phyloP scores from a whole-genome alignment of 2,113 vertebrate species.

The Pyxicephalus adspersus region DNA sequence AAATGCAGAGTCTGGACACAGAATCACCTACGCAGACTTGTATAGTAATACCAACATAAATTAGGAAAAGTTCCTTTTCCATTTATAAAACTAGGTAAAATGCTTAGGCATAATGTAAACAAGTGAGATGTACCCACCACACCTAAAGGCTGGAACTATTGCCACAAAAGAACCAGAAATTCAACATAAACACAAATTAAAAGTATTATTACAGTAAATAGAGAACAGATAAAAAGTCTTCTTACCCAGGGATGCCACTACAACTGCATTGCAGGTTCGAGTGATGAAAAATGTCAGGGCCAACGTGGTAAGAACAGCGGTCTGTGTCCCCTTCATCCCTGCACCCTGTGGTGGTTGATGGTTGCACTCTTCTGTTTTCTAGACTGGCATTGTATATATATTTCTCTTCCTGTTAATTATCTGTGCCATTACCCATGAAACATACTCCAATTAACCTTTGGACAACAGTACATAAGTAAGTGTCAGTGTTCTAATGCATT shows the following conservation, averaged over 20 bases:
- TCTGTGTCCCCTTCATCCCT: background rate
- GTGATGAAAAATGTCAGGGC: background rate
- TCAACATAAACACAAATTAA: too few species aligned
- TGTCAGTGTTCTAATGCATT: background rate
- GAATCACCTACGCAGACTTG: too few species aligned
- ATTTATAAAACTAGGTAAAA: too few species aligned
- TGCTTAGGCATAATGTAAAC: too few species aligned
- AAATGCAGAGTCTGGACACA: too few species aligned
- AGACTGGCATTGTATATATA: background rate
- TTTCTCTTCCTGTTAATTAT: too few species aligned
- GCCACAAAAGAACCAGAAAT: too few species aligned
- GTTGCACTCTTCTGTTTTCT: background rate
- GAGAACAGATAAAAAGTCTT: background rate
- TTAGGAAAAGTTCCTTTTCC: too few species aligned
- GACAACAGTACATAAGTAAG: background rate
- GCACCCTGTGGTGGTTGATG: background rate
- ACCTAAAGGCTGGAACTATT: too few species aligned
- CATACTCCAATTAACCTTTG: conserved; percentile 25
- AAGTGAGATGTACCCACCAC: too few species aligned
- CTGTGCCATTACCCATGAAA: background rate
- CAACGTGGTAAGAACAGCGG: background rate
- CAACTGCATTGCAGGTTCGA: background rate
- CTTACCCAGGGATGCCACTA: conserved; percentile 4
- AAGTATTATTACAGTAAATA: background rate
- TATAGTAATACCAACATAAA: too few species aligned